These are phyloP conservation scores for Bilobella aurantiaca DNA, from an alignment of 1,140 invertebrate genomes.

Conservation along the genomic window DNA sequence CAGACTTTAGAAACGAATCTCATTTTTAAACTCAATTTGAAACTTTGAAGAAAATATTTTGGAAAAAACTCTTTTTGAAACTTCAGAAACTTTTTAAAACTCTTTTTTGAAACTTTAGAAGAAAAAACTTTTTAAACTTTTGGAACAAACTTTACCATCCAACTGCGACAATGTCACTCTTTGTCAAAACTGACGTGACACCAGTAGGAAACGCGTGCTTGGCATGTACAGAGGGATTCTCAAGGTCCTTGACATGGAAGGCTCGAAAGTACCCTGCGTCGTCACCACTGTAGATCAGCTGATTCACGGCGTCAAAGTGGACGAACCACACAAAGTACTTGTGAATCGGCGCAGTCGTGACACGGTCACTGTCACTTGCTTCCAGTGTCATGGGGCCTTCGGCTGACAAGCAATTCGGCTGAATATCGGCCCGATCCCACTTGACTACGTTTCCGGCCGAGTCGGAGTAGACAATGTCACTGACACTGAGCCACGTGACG, in stretches of 20 bases:
- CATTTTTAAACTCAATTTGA: too few species aligned
- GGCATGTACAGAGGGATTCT: constrained; percentile 7
- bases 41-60: constrained; percentile 11
- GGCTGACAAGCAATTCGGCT: too few species aligned
- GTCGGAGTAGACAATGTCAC: constrained; percentile 20
- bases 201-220: constrained; percentile 27
- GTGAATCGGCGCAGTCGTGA: constrained; percentile 16
- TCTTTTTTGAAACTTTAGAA: too few species aligned
- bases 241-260: constrained; percentile 15
- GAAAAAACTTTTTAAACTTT: too few species aligned
- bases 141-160: constrained; percentile 29
- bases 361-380: not conserved
- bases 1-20: too few species aligned
- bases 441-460: constrained; percentile 17
- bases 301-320: constrained; percentile 15
- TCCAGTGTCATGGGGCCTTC: not conserved
- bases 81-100: too few species aligned
- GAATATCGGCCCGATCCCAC: not conserved
- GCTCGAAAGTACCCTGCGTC: constrained; percentile 29
- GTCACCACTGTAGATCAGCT: constrained; percentile 26
- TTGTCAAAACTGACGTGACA: constrained; percentile 26
- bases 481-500: constrained; percentile 23
- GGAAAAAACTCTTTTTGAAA: too few species aligned
- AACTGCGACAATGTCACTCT: constrained; percentile 24
- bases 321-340: constrained; percentile 26